Percentiles rank a stretch among this genome's conserved stretches.
Evolutionary conservation across 2,797 vertebrate species (phyloP).

Genomic region (Cheirogaleus major): DNA sequence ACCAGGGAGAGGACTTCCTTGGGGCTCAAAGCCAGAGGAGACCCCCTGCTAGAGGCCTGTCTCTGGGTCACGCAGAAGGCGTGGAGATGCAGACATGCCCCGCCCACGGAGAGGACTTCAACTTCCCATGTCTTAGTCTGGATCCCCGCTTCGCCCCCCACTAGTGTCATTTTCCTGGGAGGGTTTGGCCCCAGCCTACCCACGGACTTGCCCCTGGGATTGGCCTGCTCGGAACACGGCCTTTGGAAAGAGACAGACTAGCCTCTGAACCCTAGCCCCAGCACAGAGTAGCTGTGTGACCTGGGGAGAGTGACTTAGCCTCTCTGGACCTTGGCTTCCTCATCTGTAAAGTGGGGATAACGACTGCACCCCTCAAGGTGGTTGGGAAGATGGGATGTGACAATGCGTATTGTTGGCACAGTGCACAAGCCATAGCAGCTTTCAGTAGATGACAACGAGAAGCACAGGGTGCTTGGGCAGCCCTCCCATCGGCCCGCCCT

Average conservation of each 20-base stretch:
- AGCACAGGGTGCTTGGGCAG: rapidly evolving
- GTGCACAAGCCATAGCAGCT: rapidly evolving
- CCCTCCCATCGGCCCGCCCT: background rate
- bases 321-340: background rate
- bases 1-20: background rate
- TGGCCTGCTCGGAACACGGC: background rate
- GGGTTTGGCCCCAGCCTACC: background rate
- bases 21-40: background rate
- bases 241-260: background rate
- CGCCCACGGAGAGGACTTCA: background rate
- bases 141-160: background rate
- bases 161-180: background rate
- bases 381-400: rapidly evolving
- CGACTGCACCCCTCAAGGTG: background rate
- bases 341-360: background rate
- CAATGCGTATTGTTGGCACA: rapidly evolving
- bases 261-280: background rate
- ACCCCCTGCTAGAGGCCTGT: rapidly evolving
- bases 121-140: rapidly evolving
- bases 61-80: background rate
- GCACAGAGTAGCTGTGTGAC: background rate
- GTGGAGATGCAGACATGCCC: background rate
- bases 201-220: rapidly evolving
- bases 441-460: rapidly evolving
- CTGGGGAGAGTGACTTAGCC: background rate